Evolutionary conservation across 2,888 invertebrate genomes (phyloP).

Genomic region (Patella depressa): DNA sequence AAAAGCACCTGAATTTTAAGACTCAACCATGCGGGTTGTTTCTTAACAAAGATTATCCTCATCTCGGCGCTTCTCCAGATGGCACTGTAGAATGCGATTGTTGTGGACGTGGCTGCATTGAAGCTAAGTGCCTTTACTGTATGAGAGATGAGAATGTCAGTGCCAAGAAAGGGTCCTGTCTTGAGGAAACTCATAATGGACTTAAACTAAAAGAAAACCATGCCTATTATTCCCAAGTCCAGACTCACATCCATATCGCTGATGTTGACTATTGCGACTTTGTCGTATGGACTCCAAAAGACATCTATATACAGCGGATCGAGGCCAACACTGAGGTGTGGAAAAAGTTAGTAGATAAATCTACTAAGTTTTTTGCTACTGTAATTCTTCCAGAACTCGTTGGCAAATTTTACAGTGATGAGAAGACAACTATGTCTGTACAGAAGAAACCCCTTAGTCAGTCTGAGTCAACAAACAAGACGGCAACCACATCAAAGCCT

Average conservation of each 20-base stretch:
- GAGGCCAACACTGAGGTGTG: neutral
- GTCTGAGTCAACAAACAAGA: neutral
- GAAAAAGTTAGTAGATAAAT: constrained; percentile 13
- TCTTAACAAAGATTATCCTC: constrained; percentile 16
- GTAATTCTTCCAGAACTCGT: constrained; percentile 32
- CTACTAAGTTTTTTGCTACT: constrained; percentile 17
- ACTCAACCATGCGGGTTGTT: constrained; percentile 15
- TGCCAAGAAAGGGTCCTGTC: constrained; percentile 16
- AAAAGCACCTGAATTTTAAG: neutral
- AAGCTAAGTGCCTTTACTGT: constrained; percentile 20
- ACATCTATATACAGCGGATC: neutral
- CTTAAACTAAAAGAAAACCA: neutral
- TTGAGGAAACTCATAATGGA: neutral
- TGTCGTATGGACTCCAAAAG: constrained; percentile 16
- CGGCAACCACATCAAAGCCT: no score
- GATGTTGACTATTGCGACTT: neutral
- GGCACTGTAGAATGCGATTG: constrained; percentile 29
- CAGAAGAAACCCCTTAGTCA: neutral
- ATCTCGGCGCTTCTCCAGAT: constrained; percentile 30
- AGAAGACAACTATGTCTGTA: no score
- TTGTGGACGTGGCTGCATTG: constrained; percentile 27
- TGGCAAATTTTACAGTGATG: constrained; percentile 27
- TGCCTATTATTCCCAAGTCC: constrained; percentile 10
- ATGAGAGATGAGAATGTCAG: constrained; percentile 18
- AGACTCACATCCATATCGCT: constrained; percentile 6